Evolutionary conservation across 2,113 vertebrate genomes (phyloP).

Genomic region (Apaloderma vittatum): DNA sequence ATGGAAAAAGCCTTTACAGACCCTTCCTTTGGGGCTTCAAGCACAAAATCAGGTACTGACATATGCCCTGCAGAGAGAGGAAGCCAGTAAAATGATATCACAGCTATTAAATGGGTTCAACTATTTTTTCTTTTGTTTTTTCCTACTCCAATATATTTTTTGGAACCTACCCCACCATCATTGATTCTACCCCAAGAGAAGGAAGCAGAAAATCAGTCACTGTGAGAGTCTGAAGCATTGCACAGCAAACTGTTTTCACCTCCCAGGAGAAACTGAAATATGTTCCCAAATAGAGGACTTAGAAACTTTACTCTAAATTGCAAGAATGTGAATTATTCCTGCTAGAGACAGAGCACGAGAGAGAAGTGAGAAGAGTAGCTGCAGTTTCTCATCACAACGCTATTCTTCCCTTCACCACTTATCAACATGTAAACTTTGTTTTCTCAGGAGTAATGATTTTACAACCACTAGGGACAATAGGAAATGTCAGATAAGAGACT

Average conservation of each 20-base stretch:
- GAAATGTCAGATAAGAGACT: constrained; percentile 14
- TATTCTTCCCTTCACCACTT: constrained; percentile 14
- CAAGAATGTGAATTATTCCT: constrained; percentile 26
- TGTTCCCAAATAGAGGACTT: constrained; percentile 10
- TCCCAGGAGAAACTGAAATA: constrained; percentile 39
- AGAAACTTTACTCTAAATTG: constrained; percentile 18
- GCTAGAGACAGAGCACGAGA: not conserved
- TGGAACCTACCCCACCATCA: not conserved
- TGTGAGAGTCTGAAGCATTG: constrained; percentile 51
- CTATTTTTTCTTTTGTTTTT: constrained; percentile 44
- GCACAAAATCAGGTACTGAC: not conserved
- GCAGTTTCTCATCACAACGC: not conserved
- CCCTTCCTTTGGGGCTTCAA: constrained; percentile 18
- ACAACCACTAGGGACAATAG: constrained; percentile 44
- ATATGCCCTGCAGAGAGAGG: not conserved
- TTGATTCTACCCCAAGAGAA: constrained; percentile 27
- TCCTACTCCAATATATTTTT: not conserved
- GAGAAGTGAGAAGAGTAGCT: not conserved
- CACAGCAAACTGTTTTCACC: constrained; percentile 34
- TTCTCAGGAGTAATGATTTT: constrained; percentile 39
- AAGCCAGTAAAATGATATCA: constrained; percentile 1
- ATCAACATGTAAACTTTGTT: constrained; percentile 64
- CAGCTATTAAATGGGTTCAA: not conserved
- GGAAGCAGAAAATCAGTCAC: constrained; percentile 60
- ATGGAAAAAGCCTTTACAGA: not conserved